Evolutionary conservation across 2,113 vertebrate species (phyloP), one percentile per base, ranked within the genome.

Genomic region (Serinus canaria): DNA sequence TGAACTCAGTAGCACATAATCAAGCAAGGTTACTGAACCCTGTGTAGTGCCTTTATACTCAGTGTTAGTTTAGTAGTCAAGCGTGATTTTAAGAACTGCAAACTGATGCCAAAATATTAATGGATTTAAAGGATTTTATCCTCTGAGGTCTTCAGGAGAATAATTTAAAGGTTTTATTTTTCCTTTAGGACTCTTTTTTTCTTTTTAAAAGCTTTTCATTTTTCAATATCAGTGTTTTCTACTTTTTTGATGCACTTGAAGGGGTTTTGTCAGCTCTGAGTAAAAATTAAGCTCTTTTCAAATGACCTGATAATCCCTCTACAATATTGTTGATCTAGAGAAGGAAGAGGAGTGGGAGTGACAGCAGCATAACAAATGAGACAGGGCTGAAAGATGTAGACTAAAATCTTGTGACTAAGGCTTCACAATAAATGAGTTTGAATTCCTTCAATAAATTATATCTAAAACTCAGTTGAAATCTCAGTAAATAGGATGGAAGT

Each of bases 21-120:
- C 3, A 5, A 76, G 55, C 15, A 66, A 83, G 73, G 17, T 88
- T 91, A 74, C 13, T 83, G 81, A 66, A 62, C 81, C 89, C 59
- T 55, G 8, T 62, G 23, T 85, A 20, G 59, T 73, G 19, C 78
- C 52, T 90, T 67, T 89, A 18, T 88, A 90, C 31, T 49, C 66
- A 83, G 15, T 80, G 14, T 89, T 83, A 60, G 52, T 35, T 58
- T 35, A 58, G 33, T 69, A 83, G 33, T 77, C 67, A 75, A 64
- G 47, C 1, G 0, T 90, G 59, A 31, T 91, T 95, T 92, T 94
- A 95, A 77, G 85, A 93, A 75, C 56, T 87, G 64, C 44, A 94
- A 33, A 73, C 52, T 7, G 47, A 62, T 88, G 93, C 72, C 91
- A 95, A 91, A 85, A 90, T 88, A 91, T 76, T 93, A 94, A 87